Conservation (phyloP, 2,888 invertebrate genomes). For the Lasioglossum marginatum region DNA sequence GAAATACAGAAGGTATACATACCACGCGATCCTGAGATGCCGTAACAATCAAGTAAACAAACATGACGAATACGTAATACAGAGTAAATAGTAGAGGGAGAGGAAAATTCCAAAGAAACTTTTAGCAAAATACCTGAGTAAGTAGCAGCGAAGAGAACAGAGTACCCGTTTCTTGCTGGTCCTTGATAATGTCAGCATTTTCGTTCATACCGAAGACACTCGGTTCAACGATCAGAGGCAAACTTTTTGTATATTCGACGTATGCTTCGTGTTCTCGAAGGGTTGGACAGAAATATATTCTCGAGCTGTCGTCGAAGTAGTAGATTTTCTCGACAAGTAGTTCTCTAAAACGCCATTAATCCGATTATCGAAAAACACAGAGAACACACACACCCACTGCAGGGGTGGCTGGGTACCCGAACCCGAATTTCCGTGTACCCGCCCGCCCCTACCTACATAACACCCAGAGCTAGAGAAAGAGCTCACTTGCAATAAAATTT, state of each 20-base stretch:
- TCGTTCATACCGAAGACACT: conserved; percentile 96
- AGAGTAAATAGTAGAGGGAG: neutral
- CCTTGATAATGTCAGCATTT: conserved; percentile 96
- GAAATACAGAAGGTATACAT: conserved; percentile 37
- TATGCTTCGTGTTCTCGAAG: conserved; percentile 90
- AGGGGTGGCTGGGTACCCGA: too few species aligned
- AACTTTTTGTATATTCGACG: conserved; percentile 87
- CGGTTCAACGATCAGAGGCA: conserved; percentile 92
- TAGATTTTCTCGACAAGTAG: conserved; percentile 72
- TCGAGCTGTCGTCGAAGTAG: conserved; percentile 76
- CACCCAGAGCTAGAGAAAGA: neutral
- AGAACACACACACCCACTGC: neutral
- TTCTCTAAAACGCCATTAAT: conserved; percentile 68
- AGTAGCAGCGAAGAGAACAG: conserved; percentile 90
- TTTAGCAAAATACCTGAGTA: conserved; percentile 88
- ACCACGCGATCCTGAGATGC: conserved; percentile 64
- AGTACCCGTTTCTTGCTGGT: conserved; percentile 93
- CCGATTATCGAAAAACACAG: neutral
- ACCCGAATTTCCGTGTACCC: too few species aligned
- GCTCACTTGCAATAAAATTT: conserved; percentile 92
- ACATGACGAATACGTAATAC: neutral
- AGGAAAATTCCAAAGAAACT: neutral
- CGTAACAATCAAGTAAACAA: conserved; percentile 7
- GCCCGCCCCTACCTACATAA: too few species aligned
- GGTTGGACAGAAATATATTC: conserved; percentile 90